A percentile compares a stretch with the other conserved stretches of the same genome.
Conservation (phyloP, 2,888 invertebrate genomes). For the Tenthredo distinguenda region DNA sequence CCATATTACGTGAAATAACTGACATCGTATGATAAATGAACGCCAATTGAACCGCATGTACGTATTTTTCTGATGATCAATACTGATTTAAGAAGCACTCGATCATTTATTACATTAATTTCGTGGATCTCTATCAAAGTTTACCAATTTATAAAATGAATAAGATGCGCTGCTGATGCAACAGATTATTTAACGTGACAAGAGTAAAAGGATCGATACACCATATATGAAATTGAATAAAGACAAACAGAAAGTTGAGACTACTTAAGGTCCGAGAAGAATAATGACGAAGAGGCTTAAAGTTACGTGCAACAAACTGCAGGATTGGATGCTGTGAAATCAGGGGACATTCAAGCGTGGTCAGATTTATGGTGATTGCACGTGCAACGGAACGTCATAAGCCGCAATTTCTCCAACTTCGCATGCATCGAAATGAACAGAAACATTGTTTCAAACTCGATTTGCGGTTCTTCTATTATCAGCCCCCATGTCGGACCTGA, state of each 20-base stretch:
- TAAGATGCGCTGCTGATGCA: neutral
- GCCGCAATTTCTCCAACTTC: conserved; percentile 19
- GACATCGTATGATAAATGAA: neutral
- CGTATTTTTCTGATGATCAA: neutral
- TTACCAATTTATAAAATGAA: neutral
- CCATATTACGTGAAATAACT: neutral
- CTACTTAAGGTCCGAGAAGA: neutral
- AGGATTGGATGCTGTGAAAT: conserved; percentile 10
- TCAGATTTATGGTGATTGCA: conserved; percentile 38
- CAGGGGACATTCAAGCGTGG: neutral
- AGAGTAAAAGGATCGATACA: neutral
- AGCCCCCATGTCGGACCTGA: neutral
- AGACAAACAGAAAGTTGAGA: conserved; percentile 4
- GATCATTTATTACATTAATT: neutral
- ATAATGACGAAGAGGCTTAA: conserved; percentile 21
- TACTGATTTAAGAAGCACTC: neutral
- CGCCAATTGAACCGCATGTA: neutral
- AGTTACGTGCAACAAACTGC: conserved; percentile 9
- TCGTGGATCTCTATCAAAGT: neutral
- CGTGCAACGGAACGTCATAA: conserved; percentile 4
- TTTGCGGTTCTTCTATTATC: neutral
- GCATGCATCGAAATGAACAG: neutral
- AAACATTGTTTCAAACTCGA: neutral
- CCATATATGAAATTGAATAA: neutral
- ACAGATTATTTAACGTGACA: neutral